Percentiles rank a stretch among this genome's conserved stretches.
phyloP scores from a whole-genome alignment of 2,113 vertebrate genomes.

The Dicerorhinus sumatrensis region DNA sequence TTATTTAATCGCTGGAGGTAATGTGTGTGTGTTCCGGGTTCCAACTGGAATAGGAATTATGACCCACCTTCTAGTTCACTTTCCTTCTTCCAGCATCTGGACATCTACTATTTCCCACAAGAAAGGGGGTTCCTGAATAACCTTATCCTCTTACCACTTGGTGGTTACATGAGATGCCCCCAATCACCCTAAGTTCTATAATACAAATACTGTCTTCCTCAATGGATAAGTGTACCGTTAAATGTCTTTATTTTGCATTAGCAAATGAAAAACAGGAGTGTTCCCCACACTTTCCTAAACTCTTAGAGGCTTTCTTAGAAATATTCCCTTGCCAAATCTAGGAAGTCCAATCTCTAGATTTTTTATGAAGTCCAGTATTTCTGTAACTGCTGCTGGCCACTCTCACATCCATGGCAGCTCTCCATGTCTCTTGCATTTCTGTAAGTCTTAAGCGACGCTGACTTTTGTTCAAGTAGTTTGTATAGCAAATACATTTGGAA shows the following conservation, averaged over 20 bases:
- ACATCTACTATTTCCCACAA: not conserved
- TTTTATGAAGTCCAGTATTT: not conserved
- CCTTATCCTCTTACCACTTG: not conserved
- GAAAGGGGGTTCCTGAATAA: not conserved
- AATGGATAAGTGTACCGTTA: not conserved
- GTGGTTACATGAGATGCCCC: not conserved
- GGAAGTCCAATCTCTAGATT: not conserved
- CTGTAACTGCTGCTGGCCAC: accelerated
- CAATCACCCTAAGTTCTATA: not conserved
- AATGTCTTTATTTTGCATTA: not conserved
- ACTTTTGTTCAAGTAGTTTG: not conserved
- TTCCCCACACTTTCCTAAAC: not conserved
- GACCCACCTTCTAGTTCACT: not conserved
- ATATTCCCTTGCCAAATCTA: not conserved
- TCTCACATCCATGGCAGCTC: not conserved
- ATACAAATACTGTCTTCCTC: not conserved
- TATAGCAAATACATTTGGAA: not conserved
- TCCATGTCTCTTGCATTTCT: not conserved
- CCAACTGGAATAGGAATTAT: not conserved
- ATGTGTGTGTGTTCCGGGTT: not conserved
- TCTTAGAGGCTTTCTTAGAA: not conserved
- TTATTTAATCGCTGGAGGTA: not conserved
- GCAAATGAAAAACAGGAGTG: not conserved
- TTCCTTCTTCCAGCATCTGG: not conserved
- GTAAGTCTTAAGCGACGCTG: not conserved